Base-by-base conservation (phyloP, 30 jellyfish, hydroid and myxozoan genomes). In the Phacellophora camtschatica region DNA sequence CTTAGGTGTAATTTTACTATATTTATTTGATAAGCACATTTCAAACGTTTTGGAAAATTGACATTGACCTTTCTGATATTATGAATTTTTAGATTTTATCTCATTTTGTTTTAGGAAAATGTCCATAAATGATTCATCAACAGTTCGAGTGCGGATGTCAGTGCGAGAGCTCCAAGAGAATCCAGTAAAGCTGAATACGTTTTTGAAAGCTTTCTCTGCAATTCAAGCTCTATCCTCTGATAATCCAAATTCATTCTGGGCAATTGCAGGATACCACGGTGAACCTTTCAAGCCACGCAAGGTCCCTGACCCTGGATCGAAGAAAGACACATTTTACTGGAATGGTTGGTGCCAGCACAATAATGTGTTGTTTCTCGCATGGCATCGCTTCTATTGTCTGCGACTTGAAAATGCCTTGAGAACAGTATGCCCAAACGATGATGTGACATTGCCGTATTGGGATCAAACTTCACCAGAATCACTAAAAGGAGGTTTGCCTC, bases 201-300 rank as follows among this genome's bases (percentile, higher is more conserved):
- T 75, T 45, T 75, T 75, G 67, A 29, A 22, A 41, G 88, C 88
- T 15, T 57, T 74, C 62, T 54, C 33, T 32, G 23, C 19, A 13
- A n/a, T 75, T 8, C 36, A 54, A 56, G 82, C 55, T 15, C 80
- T 55, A 2, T 45, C 64, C 3, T 67, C 65, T 13, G 66, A 32
- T 12, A 54, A 58, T 37, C 66, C 80, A 12, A 75, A 75, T 19
- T 75, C 88, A 4, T 75, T 24, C 23, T 58, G 81, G 81, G 67
- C 68, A 18, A 56, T 75, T 75, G 88, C 88, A 29, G 36, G 43
- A 2, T 75, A 75, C 37, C 88, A 75, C 33, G 88, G 88, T n/a
- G 81, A 31, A 30, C 88, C 88, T 5, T 75, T 75, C 37, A 58
- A 54, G 43, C 46, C 36, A 9, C 19, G 81, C 33, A 31, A 28